Percentiles rank a stretch among this genome's conserved stretches.
These are phyloP conservation scores for Dione vanillae DNA, from an alignment of 2,888 invertebrate genomes.

Conservation along the genomic window DNA sequence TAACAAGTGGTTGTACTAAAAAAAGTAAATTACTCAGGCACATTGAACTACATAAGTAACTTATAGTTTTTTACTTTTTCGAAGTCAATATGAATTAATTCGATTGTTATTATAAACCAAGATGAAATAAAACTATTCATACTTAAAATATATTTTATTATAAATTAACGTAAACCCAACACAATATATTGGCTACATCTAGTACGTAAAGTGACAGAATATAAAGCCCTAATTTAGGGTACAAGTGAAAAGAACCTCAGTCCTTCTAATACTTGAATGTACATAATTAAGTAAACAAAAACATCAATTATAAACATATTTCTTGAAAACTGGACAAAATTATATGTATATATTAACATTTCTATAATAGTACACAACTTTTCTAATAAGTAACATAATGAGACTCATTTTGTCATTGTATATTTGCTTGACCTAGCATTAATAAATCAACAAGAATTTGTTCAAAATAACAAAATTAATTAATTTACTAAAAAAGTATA, in stretches of 20 bases:
- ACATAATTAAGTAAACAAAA: slow-evolving; percentile 53
- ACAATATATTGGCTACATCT: slow-evolving; percentile 78
- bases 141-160: slow-evolving; percentile 81
- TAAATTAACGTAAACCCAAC: slow-evolving; percentile 83
- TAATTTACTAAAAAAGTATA: background rate
- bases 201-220: slow-evolving; percentile 75
- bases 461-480: background rate
- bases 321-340: slow-evolving; percentile 10
- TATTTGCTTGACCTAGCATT: background rate
- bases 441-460: background rate
- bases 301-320: slow-evolving; percentile 30
- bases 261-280: slow-evolving; percentile 81
- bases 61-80: too few species aligned
- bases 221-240: slow-evolving; percentile 84
- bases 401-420: slow-evolving; percentile 11
- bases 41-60: too few species aligned
- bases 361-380: background rate
- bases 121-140: slow-evolving; percentile 42
- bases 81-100: background rate
- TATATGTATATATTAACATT: background rate
- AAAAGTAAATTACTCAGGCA: too few species aligned
- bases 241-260: slow-evolving; percentile 81
- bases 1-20: too few species aligned
- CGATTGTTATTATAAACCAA: background rate
- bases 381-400: background rate